These are phyloP conservation scores for Triplophysa siluroides DNA, from an alignment of 2,113 vertebrate genomes.

Conservation along the genomic window DNA sequence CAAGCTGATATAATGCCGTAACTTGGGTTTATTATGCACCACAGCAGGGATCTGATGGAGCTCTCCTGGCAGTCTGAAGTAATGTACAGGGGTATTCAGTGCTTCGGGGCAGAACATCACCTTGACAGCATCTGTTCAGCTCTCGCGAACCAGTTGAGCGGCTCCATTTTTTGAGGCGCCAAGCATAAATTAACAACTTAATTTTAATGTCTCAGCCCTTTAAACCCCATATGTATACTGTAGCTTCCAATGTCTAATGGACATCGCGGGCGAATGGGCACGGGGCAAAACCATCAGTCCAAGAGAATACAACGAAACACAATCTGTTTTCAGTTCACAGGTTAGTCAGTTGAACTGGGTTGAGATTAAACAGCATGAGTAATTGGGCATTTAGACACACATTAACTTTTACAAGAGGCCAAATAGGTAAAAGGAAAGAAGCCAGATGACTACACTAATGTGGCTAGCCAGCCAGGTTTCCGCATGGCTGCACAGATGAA, in stretches of 20 bases:
- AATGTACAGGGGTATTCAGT: background rate
- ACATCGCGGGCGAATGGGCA: background rate
- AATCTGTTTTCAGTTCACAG: background rate
- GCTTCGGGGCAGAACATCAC: slow-evolving; percentile 1
- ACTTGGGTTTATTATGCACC: slow-evolving; percentile 18
- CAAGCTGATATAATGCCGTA: slow-evolving; percentile 22
- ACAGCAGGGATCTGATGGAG: slow-evolving; percentile 25
- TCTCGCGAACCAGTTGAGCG: background rate
- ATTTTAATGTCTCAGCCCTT: too few relatives aligned
- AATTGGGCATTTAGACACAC: slow-evolving; percentile 27
- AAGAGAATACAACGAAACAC: background rate
- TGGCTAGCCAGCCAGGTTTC: background rate
- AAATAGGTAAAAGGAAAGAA: background rate
- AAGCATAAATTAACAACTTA: background rate
- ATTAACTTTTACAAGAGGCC: slow-evolving; percentile 33
- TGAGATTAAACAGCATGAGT: slow-evolving; percentile 12
- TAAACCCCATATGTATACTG: background rate
- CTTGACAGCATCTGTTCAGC: slow-evolving; percentile 22
- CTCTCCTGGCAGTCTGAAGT: slow-evolving; percentile 2
- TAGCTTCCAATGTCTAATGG: slow-evolving; percentile 27
- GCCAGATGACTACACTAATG: background rate
- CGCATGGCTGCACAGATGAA: background rate
- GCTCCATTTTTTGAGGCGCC: background rate
- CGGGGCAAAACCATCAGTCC: background rate
- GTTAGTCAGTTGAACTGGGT: background rate